A percentile compares a stretch with the other conserved stretches of the same genome.
phyloP scores from a whole-genome alignment of 1,140 invertebrate genomes.

The Proales similis region DNA sequence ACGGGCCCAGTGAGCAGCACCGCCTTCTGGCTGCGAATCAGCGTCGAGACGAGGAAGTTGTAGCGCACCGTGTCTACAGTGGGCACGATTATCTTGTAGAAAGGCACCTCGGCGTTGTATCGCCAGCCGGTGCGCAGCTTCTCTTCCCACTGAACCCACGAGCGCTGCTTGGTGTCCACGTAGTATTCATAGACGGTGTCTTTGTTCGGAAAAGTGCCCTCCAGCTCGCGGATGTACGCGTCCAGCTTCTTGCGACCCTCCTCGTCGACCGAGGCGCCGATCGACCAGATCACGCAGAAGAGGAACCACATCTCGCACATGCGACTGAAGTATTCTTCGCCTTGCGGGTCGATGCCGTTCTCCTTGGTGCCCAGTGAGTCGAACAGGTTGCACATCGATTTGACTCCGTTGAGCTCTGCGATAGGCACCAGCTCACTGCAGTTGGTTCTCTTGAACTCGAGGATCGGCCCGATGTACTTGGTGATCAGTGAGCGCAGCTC shows the following conservation, averaged over 20 bases:
- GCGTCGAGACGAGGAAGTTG: constrained; percentile 61
- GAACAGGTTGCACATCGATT: constrained; percentile 66
- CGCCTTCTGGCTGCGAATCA: constrained; percentile 61
- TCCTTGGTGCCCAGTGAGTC: constrained; percentile 59
- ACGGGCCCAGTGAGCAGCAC: constrained; percentile 69
- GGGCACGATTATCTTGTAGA: constrained; percentile 71
- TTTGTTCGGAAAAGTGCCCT: constrained; percentile 70
- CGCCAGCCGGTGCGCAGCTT: constrained; percentile 45
- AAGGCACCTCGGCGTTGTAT: constrained; percentile 59
- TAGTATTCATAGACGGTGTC: constrained; percentile 78
- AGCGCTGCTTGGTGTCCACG: constrained; percentile 63
- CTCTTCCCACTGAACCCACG: constrained; percentile 69
- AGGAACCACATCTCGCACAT: constrained; percentile 70
- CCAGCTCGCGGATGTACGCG: constrained; percentile 69
- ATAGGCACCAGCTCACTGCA: constrained; percentile 64
- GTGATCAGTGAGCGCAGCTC: neutral
- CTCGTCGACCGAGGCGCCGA: constrained; percentile 69
- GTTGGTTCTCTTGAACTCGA: constrained; percentile 63
- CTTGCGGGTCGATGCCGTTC: constrained; percentile 56
- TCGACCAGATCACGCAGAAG: constrained; percentile 71
- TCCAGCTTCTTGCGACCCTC: constrained; percentile 69
- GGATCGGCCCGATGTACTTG: constrained; percentile 59
- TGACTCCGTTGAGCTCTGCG: constrained; percentile 66
- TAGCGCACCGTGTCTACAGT: constrained; percentile 74
- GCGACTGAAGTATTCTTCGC: constrained; percentile 45